Evolutionary conservation across 1,140 invertebrate genomes (phyloP).

Genomic region (Cryptotermes secundus): DNA sequence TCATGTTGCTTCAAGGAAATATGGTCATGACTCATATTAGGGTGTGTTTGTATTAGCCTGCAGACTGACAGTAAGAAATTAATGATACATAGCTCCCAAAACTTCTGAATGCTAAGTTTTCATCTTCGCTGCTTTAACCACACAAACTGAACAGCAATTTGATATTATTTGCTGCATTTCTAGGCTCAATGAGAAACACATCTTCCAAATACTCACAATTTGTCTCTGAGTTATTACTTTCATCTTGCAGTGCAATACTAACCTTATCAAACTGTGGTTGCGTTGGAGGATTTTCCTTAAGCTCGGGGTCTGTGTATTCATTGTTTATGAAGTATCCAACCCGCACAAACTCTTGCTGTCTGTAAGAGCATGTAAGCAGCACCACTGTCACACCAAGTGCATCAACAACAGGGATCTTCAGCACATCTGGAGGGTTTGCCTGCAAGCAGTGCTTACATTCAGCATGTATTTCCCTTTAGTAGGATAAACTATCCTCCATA

Average conservation of each 20-base stretch:
- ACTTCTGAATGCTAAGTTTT: too few relatives aligned
- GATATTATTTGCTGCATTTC: conserved; percentile 72
- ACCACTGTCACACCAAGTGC: conserved; percentile 97
- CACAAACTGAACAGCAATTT: too few relatives aligned
- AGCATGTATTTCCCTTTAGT: neutral
- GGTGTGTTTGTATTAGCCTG: too few relatives aligned
- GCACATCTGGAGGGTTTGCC: conserved; percentile 93
- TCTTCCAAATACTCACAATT: neutral
- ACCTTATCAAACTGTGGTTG: conserved; percentile 92
- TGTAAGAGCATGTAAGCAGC: conserved; percentile 92
- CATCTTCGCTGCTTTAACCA: too few relatives aligned
- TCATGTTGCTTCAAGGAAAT: too few relatives aligned
- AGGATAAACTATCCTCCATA: neutral
- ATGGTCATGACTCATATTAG: too few relatives aligned
- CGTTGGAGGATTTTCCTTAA: conserved; percentile 91
- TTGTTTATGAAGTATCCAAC: conserved; percentile 99
- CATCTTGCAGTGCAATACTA: conserved; percentile 34
- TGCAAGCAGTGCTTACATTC: conserved; percentile 48
- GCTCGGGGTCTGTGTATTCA: conserved; percentile 91
- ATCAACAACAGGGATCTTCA: conserved; percentile 91
- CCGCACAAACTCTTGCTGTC: conserved; percentile 90
- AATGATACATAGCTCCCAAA: too few relatives aligned
- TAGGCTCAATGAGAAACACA: conserved; percentile 44
- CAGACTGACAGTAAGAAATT: too few relatives aligned
- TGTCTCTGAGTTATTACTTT: neutral